Evolutionary conservation across 2,888 invertebrate genomes (phyloP), one percentile per base, ranked within the genome.

Genomic region (Plebejus anna): DNA sequence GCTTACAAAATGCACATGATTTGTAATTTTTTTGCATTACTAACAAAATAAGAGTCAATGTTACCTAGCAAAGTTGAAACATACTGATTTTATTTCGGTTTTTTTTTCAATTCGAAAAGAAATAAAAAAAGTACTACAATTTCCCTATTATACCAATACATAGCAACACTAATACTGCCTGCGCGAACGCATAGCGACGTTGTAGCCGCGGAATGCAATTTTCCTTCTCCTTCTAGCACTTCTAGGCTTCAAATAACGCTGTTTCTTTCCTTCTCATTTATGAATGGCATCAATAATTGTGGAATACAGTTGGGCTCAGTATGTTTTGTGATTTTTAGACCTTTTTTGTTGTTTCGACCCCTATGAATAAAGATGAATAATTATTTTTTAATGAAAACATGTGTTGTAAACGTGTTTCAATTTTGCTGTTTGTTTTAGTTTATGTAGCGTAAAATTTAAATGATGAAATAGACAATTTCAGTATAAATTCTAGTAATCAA

Each of bases 201-300:
- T 82, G 85, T 82, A 85, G 83, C 84, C 80, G 80, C 77, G 91
- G 92, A 92, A 93, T 92, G 92, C 93, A 91, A 91, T 92, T 91
- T 90, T 88, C 87, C 89, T 85, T 87, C 92, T 91, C 91, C 90
- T 89, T 91, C 91, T 84, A 84, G 82, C 89, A 87, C 84, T 85
- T 81, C 79, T 80, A 76, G 78, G 80, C 83, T 92, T 91, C 89
- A 32, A 88, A 89, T 83, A 81, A 84, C 84, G 84, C 82, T 84
- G 84, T 90, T 90, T 89, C 89, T 84, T 88, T 90, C 87, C 85
- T 86, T 88, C 90, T 80, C 84, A 83, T 83, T 86, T 87, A 90
- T 91, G 90, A 92, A 92, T 92, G 90, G 87, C 83, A 83, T 85
- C 81, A 80, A 81, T 86, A 80, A 81, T 86, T 87, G 83, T 87